Evolutionary conservation across 2,888 invertebrate species (phyloP), one percentile per base, ranked within the genome.

Genomic region (Hipparchia semele): DNA sequence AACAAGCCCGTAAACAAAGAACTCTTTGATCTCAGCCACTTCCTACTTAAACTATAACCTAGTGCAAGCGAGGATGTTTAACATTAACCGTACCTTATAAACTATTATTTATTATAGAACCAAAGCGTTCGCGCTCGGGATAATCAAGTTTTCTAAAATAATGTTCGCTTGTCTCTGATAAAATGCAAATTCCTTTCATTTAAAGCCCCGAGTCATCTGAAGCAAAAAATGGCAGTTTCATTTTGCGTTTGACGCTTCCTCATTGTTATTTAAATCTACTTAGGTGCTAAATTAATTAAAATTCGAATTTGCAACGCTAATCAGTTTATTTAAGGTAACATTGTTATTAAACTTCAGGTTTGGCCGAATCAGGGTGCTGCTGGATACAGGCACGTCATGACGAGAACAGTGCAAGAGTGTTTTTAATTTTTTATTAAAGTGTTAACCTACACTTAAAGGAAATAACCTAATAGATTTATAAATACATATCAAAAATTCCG

Each of bases 171-270:
- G 54, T 53, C 66, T n/a, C 7, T 39, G 62, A 23, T 66, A 66
- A 54, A 66, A 66, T 39, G 66, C n/a, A 66, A 66, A 66, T 66
- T 53, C 23, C 33, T 39, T 54, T 66, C 54, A 66, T 66, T 33
- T 13, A 39, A 66, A 66, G n/a, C 49, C 49, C 53, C 12, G 39
- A 54, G 51, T 54, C 33, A 51, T 6, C 53, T 66, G 23, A 49
- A 49, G 33, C 12, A 13, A 13, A 54, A 66, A 66, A 66, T 66
- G 7, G n/a, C 39, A 66, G n/a, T 2, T 54, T 66, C 66, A 54
- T 53, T 66, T 66, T 54, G 53, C 54, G n/a, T 66, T 66, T 66
- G 39, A 66, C 33, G 54, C 54, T 53, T 54, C 54, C 39, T 54
- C 54, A 54, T 66, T 66, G 33, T 66, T 66, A 62, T 46, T 62